These are phyloP conservation scores for Pherbina coryleti DNA, from an alignment of 2,888 invertebrate species.

Conservation along the genomic window DNA sequence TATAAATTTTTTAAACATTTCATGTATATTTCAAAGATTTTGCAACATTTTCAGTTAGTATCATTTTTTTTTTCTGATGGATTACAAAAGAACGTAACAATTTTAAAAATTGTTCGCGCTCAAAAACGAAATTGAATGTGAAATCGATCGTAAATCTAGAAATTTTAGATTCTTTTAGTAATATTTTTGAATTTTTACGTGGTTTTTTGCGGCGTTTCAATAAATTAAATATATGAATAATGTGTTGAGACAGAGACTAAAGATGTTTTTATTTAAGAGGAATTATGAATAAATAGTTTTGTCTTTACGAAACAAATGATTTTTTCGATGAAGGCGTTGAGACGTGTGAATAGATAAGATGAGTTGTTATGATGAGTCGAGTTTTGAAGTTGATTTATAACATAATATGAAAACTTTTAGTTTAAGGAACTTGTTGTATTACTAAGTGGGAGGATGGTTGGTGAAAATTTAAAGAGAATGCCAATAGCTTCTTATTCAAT, in stretches of 20 bases:
- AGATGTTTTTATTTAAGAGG: not conserved
- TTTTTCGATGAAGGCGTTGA: not conserved
- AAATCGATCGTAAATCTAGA: not conserved
- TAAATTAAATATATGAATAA: not conserved
- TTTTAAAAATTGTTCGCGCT: slow-evolving; percentile 11
- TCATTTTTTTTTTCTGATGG: not conserved
- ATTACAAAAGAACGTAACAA: slow-evolving; percentile 22
- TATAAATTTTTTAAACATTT: slow-evolving; percentile 25
- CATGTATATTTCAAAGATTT: slow-evolving; percentile 33
- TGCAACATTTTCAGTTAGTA: slow-evolving; percentile 36
- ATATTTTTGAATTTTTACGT: slow-evolving; percentile 15
- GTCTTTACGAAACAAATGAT: slow-evolving; percentile 6
- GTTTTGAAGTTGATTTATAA: slow-evolving; percentile 15
- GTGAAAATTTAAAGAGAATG: slow-evolving; percentile 20
- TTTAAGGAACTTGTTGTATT: slow-evolving; percentile 34
- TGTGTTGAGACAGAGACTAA: not conserved
- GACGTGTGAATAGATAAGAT: not conserved
- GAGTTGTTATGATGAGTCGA: not conserved
- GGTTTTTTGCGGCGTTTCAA: not conserved
- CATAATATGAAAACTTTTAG: slow-evolving; percentile 29
- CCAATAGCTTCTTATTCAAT: slow-evolving; percentile 16
- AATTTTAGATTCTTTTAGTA: not conserved
- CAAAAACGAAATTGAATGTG: not conserved
- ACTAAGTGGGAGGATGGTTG: not conserved
- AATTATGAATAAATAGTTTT: slow-evolving; percentile 5